A percentile compares a stretch with the other conserved stretches of the same genome.
phyloP scores from a whole-genome alignment of 2,888 invertebrate species.

The Meiosimyza decipiens region DNA sequence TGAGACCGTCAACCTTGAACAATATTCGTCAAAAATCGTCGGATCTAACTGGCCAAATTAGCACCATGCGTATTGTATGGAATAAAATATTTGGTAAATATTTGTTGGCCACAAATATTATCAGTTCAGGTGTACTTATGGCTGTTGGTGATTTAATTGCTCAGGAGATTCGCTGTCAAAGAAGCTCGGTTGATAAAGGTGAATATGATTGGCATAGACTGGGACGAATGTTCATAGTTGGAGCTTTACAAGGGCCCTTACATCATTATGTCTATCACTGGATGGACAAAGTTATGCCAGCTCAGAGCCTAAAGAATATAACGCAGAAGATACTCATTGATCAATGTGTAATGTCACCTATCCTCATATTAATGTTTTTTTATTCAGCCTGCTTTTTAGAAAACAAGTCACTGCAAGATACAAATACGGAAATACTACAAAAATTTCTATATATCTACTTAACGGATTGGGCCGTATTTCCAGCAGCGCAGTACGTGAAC shows the following conservation, averaged over 20 bases:
- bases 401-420: conserved; percentile 70
- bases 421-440: conserved; percentile 72
- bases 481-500: conserved; percentile 91
- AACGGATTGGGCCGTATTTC: conserved; percentile 92
- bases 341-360: conserved; percentile 76
- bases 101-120: conserved; percentile 80
- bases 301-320: conserved; percentile 48
- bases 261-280: conserved; percentile 88
- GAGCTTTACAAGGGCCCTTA: conserved; percentile 81
- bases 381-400: conserved; percentile 83
- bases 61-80: conserved; percentile 49
- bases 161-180: conserved; percentile 72
- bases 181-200: conserved; percentile 60
- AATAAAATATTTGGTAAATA: conserved; percentile 75
- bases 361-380: conserved; percentile 83
- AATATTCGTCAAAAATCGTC: conserved; percentile 5
- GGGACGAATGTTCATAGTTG: conserved; percentile 83
- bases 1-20: too few relatives aligned
- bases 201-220: conserved; percentile 55
- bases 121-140: conserved; percentile 83
- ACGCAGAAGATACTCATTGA: conserved; percentile 56
- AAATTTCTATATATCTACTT: conserved; percentile 83
- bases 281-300: conserved; percentile 70
- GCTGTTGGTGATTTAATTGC: conserved; percentile 81
- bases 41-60: not conserved